A percentile compares a stretch with the other conserved stretches of the same genome.
phyloP scores from a whole-genome alignment of 1,140 invertebrate species.

The Platyscapa corneri region DNA sequence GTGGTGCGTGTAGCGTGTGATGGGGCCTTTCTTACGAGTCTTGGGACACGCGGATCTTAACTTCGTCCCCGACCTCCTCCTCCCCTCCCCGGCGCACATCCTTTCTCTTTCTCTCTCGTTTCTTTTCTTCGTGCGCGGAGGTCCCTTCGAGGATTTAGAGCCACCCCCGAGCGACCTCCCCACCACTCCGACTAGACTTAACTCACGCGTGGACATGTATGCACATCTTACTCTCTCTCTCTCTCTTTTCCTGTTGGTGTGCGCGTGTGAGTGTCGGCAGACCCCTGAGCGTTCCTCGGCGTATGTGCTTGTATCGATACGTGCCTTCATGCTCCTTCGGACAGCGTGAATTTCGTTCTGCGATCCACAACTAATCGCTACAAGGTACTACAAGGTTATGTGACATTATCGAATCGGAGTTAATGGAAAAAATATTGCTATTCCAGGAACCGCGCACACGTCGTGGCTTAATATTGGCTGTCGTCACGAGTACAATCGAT shows the following conservation, averaged over 20 bases:
- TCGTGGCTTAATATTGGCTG: not conserved
- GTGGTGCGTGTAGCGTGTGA: constrained; percentile 14
- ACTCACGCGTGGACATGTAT: no score
- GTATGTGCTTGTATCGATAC: not conserved
- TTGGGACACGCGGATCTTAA: constrained; percentile 7
- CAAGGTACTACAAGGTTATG: not conserved
- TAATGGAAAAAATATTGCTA: not conserved
- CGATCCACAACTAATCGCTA: not conserved
- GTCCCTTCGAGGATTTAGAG: constrained; percentile 1
- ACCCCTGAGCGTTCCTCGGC: not conserved
- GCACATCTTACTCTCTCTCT: no score
- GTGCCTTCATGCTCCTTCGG: not conserved
- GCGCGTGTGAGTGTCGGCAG: not conserved
- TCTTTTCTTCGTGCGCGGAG: not conserved
- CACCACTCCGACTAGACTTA: not conserved
- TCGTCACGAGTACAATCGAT: not conserved
- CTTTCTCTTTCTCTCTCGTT: constrained; percentile 28
- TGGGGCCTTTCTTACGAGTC: not conserved
- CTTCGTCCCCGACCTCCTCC: not conserved
- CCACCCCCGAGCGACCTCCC: constrained; percentile 24
- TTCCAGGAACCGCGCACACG: not conserved
- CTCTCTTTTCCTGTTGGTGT: no score
- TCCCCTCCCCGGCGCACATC: not conserved
- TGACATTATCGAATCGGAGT: not conserved
- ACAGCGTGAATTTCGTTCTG: constrained; percentile 13